phyloP scores from a whole-genome alignment of 2,113 vertebrate genomes.

The Tor tambroides region DNA sequence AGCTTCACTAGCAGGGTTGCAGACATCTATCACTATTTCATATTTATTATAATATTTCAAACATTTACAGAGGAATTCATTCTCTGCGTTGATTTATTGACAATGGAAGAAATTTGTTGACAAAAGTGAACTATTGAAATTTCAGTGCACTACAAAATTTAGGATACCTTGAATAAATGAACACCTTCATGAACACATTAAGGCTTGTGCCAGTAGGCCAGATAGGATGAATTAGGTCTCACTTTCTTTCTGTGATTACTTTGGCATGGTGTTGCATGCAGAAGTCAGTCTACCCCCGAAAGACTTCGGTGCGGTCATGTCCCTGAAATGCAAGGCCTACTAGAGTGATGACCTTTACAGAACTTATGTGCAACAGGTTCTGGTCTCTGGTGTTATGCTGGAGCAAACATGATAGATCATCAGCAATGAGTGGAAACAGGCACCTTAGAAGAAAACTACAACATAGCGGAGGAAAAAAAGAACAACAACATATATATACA shows the following conservation, averaged over 20 bases:
- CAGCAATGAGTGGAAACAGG: background rate
- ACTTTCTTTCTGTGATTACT: conserved; percentile 31
- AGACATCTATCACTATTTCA: conserved; percentile 7
- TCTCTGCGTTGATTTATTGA: background rate
- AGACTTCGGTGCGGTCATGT: conserved; percentile 27
- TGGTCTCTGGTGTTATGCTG: conserved; percentile 28
- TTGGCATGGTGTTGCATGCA: conserved; percentile 42
- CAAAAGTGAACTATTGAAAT: background rate
- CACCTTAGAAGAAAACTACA: background rate
- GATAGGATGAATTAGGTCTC: conserved; percentile 33
- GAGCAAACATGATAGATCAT: conserved; percentile 10
- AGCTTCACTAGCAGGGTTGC: background rate
- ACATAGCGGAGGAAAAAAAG: background rate
- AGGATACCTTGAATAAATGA: background rate
- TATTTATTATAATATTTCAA: conserved; percentile 5
- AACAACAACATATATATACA: too few relatives aligned
- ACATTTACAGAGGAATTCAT: background rate
- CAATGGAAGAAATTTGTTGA: background rate
- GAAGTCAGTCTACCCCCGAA: conserved; percentile 32
- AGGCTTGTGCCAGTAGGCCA: conserved; percentile 34
- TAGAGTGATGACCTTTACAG: conserved; percentile 25
- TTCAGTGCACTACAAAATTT: background rate
- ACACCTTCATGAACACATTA: conserved; percentile 11
- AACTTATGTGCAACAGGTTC: conserved; percentile 10
- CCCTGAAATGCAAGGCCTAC: conserved; percentile 19